Percentiles rank a stretch among this genome's conserved stretches.
Evolutionary conservation across 2,888 invertebrate species (phyloP).

Genomic region (Morpho achilles): DNA sequence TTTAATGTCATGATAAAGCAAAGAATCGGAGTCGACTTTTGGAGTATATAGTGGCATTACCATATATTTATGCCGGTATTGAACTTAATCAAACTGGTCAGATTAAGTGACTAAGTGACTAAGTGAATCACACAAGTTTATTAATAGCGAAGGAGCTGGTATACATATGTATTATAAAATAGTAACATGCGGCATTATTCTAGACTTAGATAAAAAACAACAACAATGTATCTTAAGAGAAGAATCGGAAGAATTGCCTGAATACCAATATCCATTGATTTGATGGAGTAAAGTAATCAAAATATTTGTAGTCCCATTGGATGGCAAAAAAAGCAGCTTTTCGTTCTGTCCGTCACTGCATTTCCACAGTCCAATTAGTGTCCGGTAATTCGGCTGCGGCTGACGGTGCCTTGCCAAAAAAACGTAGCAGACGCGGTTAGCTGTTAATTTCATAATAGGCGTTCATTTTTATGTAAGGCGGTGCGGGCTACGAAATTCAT

Average conservation of each 20-base stretch:
- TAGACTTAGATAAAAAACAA: no score
- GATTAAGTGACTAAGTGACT: no score
- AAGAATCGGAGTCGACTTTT: no score
- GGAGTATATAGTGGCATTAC: no score
- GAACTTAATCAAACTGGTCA: no score
- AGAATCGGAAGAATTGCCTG: neutral
- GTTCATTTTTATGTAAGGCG: constrained; percentile 74
- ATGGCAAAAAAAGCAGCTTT: constrained; percentile 44
- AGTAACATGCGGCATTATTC: no score
- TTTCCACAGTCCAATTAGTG: constrained; percentile 76
- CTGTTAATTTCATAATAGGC: constrained; percentile 76
- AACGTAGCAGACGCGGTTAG: constrained; percentile 57
- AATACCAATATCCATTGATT: constrained; percentile 17
- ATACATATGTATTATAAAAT: no score
- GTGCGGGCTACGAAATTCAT: constrained; percentile 37
- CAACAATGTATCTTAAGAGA: no score
- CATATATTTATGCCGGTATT: no score
- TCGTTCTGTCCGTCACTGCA: constrained; percentile 65
- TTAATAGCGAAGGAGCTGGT: no score
- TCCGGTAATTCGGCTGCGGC: constrained; percentile 72
- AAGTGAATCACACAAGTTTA: no score
- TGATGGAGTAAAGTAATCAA: constrained; percentile 28
- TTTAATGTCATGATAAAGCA: no score
- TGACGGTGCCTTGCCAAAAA: constrained; percentile 68
- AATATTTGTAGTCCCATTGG: constrained; percentile 28